Evolutionary conservation across 2,888 invertebrate genomes (phyloP), one percentile per base, ranked within the genome.

Genomic region (Odontomyia ornata): DNA sequence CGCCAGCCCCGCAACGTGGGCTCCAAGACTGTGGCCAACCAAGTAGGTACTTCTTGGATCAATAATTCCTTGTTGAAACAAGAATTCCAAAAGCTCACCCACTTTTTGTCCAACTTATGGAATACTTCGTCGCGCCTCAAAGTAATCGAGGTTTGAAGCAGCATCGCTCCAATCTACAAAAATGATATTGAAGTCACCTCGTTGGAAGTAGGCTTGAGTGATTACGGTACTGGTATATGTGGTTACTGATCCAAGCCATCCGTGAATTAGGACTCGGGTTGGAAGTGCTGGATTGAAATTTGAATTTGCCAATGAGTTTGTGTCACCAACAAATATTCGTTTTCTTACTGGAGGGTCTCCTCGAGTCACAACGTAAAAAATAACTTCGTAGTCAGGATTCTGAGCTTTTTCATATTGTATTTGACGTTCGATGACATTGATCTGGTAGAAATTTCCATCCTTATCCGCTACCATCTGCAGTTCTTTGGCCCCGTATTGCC

Each of bases 11-110:
- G 83, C 83, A 5, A 85, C 80, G 78, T 87, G 87, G 0, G 84
- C 87, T 5, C 87, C 87, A 69, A 87, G 78, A 4, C 86, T 86
- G 56, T 87, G 87, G 0, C 87, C 87, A 62, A 87, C 81, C 0
- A 87, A 46, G 71, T 84, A 84, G 30, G 84, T 83, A 9, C 82
- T 82, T 11, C 81, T 80, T 9, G 80, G 82, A 1, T 80, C 76
- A 0, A 84, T 81, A 0, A 77, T 76, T 0, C 80, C 80, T 0
- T 79, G 72, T 0, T 79, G 76, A 0, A 82, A 72, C 46, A 87
- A 69, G 21, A 83, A 82, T 0, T 84, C 80, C 0, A 85, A 81
- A 36, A 86, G 84, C 62, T 79, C 60, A 0, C 82, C 84, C 9
- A 86, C 62, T 75, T 83, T 82, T 0, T 80, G 80, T 1, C 83